A percentile compares a stretch with the other conserved stretches of the same genome.
These are phyloP conservation scores for Drosophila tani DNA, from an alignment of 1,140 invertebrate genomes.

Conservation along the genomic window DNA sequence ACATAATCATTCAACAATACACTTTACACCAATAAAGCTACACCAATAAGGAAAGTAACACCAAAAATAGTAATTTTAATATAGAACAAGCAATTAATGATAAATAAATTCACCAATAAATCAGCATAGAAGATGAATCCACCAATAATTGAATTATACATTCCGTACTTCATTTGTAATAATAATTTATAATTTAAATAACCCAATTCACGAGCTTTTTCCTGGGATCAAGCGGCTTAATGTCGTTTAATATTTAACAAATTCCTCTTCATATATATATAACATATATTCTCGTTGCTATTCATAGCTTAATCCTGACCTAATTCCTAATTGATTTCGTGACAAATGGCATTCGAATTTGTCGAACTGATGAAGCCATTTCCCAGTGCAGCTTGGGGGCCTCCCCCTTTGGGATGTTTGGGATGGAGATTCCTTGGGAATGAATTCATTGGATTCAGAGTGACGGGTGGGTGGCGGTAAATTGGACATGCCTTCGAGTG, in stretches of 20 bases:
- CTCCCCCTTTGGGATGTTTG: not conserved
- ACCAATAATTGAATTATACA: too few relatives aligned
- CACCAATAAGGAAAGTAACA: too few relatives aligned
- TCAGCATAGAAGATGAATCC: too few relatives aligned
- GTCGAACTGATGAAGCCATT: slow-evolving; percentile 11
- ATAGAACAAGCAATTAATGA: too few relatives aligned
- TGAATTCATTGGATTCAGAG: not conserved
- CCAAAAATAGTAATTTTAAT: too few relatives aligned
- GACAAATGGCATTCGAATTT: slow-evolving; percentile 17
- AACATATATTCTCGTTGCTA: not conserved
- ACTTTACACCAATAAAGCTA: too few relatives aligned
- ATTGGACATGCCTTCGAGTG: slow-evolving; percentile 48
- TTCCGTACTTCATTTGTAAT: too few relatives aligned
- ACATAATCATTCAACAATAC: not conserved
- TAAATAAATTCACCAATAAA: too few relatives aligned
- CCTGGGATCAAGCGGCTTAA: not conserved
- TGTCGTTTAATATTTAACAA: not conserved
- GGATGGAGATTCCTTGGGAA: not conserved
- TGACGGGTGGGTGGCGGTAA: slow-evolving; percentile 11
- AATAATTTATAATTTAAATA: too few relatives aligned
- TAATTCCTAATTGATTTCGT: slow-evolving; percentile 1
- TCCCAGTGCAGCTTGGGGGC: slow-evolving; percentile 13
- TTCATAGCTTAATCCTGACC: not conserved
- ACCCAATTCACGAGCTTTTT: too few relatives aligned
- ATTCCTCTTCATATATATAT: not conserved